phyloP scores from a whole-genome alignment of 2,797 vertebrate genomes.

The Urosaurus nigricauda region DNA sequence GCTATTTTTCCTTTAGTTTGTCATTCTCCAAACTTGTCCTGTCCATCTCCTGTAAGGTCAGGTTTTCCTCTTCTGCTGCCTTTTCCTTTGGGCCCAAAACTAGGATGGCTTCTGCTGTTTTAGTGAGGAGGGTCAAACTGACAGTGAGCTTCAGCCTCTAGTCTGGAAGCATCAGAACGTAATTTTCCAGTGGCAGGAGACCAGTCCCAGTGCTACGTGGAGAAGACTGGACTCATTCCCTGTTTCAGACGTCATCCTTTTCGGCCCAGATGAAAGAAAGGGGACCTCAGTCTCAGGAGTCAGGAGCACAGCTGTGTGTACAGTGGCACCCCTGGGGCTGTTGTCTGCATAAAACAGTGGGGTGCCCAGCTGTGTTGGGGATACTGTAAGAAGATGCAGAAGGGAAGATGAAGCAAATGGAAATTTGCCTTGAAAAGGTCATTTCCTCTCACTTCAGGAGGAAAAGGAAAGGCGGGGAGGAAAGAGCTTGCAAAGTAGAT shows the following conservation, averaged over 20 bases:
- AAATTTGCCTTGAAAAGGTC: constrained; percentile 17
- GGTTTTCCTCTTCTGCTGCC: neutral
- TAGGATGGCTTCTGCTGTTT: neutral
- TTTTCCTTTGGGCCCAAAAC: neutral
- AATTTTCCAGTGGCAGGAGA: neutral
- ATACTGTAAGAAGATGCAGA: constrained; percentile 7
- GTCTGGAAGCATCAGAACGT: neutral
- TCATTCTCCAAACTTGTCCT: neutral
- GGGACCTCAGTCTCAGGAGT: neutral
- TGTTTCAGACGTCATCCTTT: neutral
- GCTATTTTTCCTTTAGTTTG: neutral
- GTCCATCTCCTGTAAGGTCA: neutral
- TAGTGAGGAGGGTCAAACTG: neutral
- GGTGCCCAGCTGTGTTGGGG: neutral
- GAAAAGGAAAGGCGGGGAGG: neutral
- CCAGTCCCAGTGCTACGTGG: neutral
- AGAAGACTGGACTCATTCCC: neutral
- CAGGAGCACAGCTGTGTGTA: constrained; percentile 11
- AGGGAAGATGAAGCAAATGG: constrained; percentile 11
- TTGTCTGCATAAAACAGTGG: constrained; percentile 2
- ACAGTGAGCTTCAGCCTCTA: neutral
- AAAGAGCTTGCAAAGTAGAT: neutral
- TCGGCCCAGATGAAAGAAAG: neutral
- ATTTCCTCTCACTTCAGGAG: constrained; percentile 13
- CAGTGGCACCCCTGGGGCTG: neutral